These are phyloP conservation scores for Pollenia amentaria DNA, from an alignment of 2,888 invertebrate genomes.

Conservation along the genomic window DNA sequence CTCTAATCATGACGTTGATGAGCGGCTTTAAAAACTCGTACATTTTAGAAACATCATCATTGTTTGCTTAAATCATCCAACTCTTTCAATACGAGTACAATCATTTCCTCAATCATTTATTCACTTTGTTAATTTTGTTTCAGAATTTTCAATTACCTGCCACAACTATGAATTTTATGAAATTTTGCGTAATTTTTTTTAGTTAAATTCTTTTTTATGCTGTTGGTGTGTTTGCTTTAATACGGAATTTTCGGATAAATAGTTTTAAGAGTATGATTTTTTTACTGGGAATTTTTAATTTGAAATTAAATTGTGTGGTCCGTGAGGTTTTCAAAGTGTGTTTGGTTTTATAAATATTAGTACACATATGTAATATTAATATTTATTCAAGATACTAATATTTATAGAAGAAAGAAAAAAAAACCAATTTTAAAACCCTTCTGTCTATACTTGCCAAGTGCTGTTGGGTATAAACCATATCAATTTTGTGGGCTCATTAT, in stretches of 20 bases:
- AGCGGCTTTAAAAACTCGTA: not conserved
- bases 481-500: too few species aligned
- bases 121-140: constrained; percentile 24
- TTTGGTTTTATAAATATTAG: too few species aligned
- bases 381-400: too few species aligned
- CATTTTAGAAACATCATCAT: not conserved
- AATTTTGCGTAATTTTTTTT: not conserved
- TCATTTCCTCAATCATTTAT: not conserved
- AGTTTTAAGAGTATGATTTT: too few species aligned
- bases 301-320: too few species aligned
- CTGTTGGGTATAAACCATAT: too few species aligned
- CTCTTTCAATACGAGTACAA: too few species aligned
- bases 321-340: too few species aligned
- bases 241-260: not conserved
- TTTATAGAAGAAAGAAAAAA: not conserved
- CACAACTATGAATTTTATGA: not conserved
- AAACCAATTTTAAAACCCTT: too few species aligned
- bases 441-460: too few species aligned
- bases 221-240: not conserved
- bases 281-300: too few species aligned
- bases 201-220: not conserved
- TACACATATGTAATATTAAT: too few species aligned
- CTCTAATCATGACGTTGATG: not conserved
- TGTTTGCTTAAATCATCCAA: not conserved
- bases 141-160: constrained; percentile 8